Evolutionary conservation across 92 coral and sea anemone genomes (phyloP), one percentile per base, ranked within the genome.

Genomic region (Epizoanthus scotinus): DNA sequence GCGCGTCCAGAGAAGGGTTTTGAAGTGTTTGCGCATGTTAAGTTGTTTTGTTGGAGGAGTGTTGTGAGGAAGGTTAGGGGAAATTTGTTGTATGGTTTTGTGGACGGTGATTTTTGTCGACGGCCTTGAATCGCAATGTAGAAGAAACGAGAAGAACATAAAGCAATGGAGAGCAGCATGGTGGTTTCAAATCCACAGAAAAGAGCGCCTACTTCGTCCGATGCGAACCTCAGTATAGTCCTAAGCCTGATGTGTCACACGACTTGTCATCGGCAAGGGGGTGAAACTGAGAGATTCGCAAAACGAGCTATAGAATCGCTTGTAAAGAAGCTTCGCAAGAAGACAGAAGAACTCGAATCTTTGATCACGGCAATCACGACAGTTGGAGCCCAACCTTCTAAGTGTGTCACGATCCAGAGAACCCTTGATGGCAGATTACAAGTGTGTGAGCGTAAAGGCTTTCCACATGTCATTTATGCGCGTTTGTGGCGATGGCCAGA

Each of bases 401-500:
- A 96, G 83, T 96, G 99, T 81, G 99, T 96, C 63, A 96, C 99
- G 78, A 96, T 96, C 58, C 99, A 91, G 77, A 90, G 99, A 71
- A 96, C 99, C 50, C 68, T 96, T 38, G 99, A 96, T 83, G 99
- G 99, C 72, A 87, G 99, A 89, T 89, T 96, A 57, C 99, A 96
- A 87, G 99, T 96, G 52, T 96, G 99, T 73, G 99, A 96, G 68
- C 98, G 99, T 84, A 96, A 96, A 81, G 99, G 99, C 75, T 96
- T 96, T 89, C 99, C 99, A 87, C 99, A 96, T 89, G 99, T 96
- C 78, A 96, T 96, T 68, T 96, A 96, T 91, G 97, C 99, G 57
- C 92, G 98, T 19, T 86, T 96, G 26, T 96, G 99, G 99, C 98
- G 99, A 71, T 96, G 99, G 99, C 99, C 99, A 66, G 99, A 96